Conservation (phyloP, 2,888 invertebrate species). For the Iphiclides podalirius region DNA sequence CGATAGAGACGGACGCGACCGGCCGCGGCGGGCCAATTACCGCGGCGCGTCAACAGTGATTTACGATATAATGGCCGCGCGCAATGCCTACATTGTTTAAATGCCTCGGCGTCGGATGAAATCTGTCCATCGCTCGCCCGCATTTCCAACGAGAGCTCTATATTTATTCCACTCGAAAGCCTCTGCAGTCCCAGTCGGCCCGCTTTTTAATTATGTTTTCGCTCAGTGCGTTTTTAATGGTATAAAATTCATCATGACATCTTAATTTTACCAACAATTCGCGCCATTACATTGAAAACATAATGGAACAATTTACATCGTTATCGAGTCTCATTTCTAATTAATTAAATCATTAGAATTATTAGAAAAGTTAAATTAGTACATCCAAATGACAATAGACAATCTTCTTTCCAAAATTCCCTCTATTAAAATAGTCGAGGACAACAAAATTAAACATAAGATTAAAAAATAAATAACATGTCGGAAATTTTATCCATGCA, state of each 20-base stretch:
- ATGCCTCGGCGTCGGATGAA: slow-evolving; percentile 46
- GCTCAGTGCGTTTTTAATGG: slow-evolving; percentile 2
- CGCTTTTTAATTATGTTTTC: slow-evolving; percentile 20
- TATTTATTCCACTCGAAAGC: slow-evolving; percentile 7
- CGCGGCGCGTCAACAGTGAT: slow-evolving; percentile 68
- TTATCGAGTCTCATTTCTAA: slow-evolving; percentile 9
- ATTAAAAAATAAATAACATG: too few species aligned
- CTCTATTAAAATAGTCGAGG: too few species aligned
- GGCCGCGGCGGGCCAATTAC: slow-evolving; percentile 63
- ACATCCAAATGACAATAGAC: too few species aligned
- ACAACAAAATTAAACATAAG: too few species aligned
- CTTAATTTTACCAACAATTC: too few species aligned
- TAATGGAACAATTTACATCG: slow-evolving; percentile 10
- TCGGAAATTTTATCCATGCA: too few species aligned
- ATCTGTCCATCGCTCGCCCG: slow-evolving; percentile 27
- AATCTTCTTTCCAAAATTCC: too few species aligned
- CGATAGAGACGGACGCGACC: slow-evolving; percentile 48
- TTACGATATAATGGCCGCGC: slow-evolving; percentile 68
- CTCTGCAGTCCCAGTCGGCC: neutral
- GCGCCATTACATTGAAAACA: too few species aligned
- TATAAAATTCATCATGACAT: slow-evolving; percentile 22
- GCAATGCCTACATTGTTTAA: slow-evolving; percentile 70
- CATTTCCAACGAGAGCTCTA: slow-evolving; percentile 18
- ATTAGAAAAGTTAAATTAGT: too few species aligned
- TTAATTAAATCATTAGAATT: too few species aligned